Percentiles rank a stretch among this genome's conserved stretches.
Evolutionary conservation across 2,888 invertebrate species (phyloP).

Genomic region (Dryomyza anilis): DNA sequence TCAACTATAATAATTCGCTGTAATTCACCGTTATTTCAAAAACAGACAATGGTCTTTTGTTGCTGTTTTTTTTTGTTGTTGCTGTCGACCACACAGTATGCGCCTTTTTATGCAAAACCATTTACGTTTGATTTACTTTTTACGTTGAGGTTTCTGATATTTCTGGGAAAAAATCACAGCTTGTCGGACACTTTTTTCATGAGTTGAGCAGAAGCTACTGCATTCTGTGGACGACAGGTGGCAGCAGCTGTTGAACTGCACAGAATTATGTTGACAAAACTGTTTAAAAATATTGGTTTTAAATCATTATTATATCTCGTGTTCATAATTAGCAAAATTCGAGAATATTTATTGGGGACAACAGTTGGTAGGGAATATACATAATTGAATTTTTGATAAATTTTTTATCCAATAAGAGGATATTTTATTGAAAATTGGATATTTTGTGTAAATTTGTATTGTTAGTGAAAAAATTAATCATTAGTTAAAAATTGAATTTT

Average conservation of each 20-base stretch:
- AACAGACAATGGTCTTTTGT: constrained; percentile 5
- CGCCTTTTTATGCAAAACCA: background rate
- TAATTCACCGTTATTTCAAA: constrained; percentile 20
- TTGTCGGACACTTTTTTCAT: background rate
- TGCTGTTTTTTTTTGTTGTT: background rate
- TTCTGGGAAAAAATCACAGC: constrained; percentile 6
- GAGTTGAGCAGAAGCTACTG: background rate
- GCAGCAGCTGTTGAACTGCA: constrained; percentile 16
- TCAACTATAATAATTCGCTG: constrained; percentile 25
- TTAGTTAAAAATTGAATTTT: too few species aligned
- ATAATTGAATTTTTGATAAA: background rate
- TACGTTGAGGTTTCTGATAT: background rate
- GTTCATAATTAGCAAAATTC: constrained; percentile 6
- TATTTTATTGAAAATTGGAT: too few species aligned
- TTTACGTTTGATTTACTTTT: background rate
- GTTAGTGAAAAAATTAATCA: too few species aligned
- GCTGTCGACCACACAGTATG: background rate
- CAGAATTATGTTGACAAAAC: constrained; percentile 19
- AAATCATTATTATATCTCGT: constrained; percentile 7
- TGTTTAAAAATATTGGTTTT: constrained; percentile 4
- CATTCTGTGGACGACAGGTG: constrained; percentile 12
- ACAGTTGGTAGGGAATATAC: too few species aligned
- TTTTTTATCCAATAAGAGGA: background rate
- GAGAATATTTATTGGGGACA: background rate
- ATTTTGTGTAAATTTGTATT: too few species aligned